These are phyloP conservation scores for Arizona elegans DNA, from an alignment of 2,113 vertebrate genomes.

Conservation along the genomic window DNA sequence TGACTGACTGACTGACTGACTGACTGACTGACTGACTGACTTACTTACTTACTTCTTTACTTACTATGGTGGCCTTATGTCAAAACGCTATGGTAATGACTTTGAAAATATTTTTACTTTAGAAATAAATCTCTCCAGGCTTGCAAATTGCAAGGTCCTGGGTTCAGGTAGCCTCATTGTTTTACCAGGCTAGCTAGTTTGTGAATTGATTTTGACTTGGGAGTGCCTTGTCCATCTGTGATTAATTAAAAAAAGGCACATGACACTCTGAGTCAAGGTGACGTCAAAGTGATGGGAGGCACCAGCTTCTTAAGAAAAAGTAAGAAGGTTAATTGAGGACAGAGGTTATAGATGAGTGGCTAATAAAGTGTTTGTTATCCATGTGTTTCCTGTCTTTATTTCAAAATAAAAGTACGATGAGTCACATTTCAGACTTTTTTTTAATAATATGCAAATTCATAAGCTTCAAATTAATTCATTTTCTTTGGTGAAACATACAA, in stretches of 20 bases:
- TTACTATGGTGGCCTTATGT: background rate
- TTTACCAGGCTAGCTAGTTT: background rate
- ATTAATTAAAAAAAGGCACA: background rate
- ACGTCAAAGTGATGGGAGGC: background rate
- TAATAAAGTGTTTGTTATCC: background rate
- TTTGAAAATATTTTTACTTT: background rate
- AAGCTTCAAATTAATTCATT: constrained; percentile 1
- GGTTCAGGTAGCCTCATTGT: background rate
- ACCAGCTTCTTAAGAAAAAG: background rate
- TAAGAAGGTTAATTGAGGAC: background rate
- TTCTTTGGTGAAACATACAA: constrained; percentile 12
- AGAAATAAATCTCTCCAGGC: background rate
- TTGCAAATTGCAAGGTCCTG: background rate
- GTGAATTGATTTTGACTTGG: background rate
- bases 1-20: too few species aligned
- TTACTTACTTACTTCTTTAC: background rate
- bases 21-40: too few species aligned
- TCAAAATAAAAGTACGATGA: background rate
- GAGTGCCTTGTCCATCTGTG: background rate
- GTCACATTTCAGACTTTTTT: background rate
- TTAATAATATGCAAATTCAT: background rate
- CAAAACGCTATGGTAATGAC: background rate
- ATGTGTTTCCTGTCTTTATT: background rate
- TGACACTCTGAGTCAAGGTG: background rate
- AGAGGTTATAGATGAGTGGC: background rate